Percentiles rank a stretch among this genome's conserved stretches.
phyloP scores from a whole-genome alignment of 2,797 vertebrate species.

The Acipenser ruthenus region DNA sequence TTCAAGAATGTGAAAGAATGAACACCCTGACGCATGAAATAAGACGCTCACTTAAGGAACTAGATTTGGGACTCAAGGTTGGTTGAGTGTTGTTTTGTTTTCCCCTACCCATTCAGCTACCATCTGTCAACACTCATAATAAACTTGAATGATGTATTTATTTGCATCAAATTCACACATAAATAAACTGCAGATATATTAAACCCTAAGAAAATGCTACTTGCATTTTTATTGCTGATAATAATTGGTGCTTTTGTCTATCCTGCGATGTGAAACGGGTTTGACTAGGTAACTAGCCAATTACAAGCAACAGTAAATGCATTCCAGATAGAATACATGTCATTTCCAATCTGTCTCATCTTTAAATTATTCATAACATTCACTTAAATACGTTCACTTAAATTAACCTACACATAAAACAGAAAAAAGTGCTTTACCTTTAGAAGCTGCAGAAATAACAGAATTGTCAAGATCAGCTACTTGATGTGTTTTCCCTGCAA shows the following conservation, averaged over 20 bases:
- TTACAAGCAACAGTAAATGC: neutral
- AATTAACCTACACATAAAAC: slow-evolving; percentile 12
- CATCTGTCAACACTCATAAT: too few relatives aligned
- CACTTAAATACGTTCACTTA: slow-evolving; percentile 4
- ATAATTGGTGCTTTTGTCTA: too few relatives aligned
- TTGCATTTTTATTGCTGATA: too few relatives aligned
- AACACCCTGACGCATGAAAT: slow-evolving; percentile 57
- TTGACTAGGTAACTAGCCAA: slow-evolving; percentile 5
- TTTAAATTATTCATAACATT: slow-evolving; percentile 17
- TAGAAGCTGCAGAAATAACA: slow-evolving; percentile 31
- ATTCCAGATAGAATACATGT: neutral
- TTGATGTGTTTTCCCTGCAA: slow-evolving; percentile 67
- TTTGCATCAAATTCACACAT: too few relatives aligned
- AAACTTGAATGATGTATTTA: too few relatives aligned
- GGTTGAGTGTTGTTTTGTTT: neutral
- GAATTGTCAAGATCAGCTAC: slow-evolving; percentile 59
- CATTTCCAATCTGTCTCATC: neutral
- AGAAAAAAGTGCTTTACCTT: slow-evolving; percentile 1
- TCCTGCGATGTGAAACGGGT: neutral
- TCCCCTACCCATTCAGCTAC: too few relatives aligned
- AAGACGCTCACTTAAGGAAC: slow-evolving; percentile 61
- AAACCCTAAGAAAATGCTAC: too few relatives aligned
- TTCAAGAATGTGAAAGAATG: slow-evolving; percentile 73
- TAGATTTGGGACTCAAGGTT: slow-evolving; percentile 69
- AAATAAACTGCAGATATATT: too few relatives aligned